phyloP scores from a whole-genome alignment of 2,888 invertebrate genomes.

The Megalurothrips usitatus region DNA sequence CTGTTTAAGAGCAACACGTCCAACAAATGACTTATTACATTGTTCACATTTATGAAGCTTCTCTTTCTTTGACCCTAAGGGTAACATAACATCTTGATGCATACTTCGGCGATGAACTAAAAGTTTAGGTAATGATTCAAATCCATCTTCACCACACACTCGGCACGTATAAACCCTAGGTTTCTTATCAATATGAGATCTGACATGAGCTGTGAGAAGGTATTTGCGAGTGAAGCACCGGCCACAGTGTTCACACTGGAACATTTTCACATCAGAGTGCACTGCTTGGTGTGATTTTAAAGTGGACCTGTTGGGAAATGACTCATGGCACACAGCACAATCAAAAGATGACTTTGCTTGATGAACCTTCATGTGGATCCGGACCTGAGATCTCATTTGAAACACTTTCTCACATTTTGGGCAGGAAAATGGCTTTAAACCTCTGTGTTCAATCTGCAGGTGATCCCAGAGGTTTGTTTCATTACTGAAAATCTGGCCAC shows the following conservation, averaged over 20 bases:
- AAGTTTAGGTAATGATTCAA: background rate
- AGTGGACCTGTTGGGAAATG: slow-evolving; percentile 6
- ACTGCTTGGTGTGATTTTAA: slow-evolving; percentile 21
- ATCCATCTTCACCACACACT: slow-evolving; percentile 28
- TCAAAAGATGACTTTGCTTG: slow-evolving; percentile 28
- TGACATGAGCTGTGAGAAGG: slow-evolving; percentile 12
- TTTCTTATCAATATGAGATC: slow-evolving; percentile 20
- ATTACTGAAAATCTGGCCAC: background rate
- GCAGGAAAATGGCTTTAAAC: slow-evolving; percentile 2
- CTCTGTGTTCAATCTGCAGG: background rate
- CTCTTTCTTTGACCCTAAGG: background rate
- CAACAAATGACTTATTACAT: background rate
- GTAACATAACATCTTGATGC: slow-evolving; percentile 11
- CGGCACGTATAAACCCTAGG: background rate
- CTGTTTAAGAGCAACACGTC: background rate
- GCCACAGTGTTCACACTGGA: slow-evolving; percentile 30
- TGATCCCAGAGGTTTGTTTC: slow-evolving; percentile 13
- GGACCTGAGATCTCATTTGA: slow-evolving; percentile 21
- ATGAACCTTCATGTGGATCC: slow-evolving; percentile 28
- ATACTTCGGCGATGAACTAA: background rate
- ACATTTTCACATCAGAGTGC: slow-evolving; percentile 31
- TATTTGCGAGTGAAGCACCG: slow-evolving; percentile 10
- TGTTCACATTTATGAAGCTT: slow-evolving; percentile 16
- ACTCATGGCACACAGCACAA: slow-evolving; percentile 27
- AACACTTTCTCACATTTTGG: slow-evolving; percentile 2